Evolutionary conservation across 2,113 vertebrate genomes (phyloP).

Genomic region (Acanthisitta chloris): DNA sequence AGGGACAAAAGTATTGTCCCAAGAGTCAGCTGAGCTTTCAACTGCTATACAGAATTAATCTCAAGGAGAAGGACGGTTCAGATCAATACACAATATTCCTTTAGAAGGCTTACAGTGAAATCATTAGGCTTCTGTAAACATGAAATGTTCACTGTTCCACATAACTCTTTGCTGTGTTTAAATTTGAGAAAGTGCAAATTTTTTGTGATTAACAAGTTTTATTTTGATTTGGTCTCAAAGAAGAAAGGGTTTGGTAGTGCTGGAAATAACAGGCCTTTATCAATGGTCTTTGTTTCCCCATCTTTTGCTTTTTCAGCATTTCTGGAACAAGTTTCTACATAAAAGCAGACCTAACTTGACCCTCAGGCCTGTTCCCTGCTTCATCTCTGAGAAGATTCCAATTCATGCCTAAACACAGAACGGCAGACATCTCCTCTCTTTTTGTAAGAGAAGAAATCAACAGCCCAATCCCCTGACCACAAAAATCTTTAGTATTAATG

Average conservation of each 20-base stretch:
- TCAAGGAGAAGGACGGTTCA: conserved; percentile 25
- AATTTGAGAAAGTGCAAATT: conserved; percentile 47
- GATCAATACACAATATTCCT: conserved; percentile 16
- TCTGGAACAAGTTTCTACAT: not conserved
- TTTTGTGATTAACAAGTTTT: conserved; percentile 4
- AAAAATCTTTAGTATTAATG: not conserved
- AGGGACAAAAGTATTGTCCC: not conserved
- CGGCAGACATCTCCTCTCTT: not conserved
- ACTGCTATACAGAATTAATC: not conserved
- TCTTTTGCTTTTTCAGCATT: conserved; percentile 1
- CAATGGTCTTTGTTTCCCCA: not conserved
- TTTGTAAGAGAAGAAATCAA: not conserved
- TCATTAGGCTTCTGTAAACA: conserved; percentile 51
- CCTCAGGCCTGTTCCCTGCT: conserved; percentile 1
- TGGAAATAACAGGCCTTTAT: not conserved
- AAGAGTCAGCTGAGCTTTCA: not conserved
- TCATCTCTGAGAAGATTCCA: conserved; percentile 1
- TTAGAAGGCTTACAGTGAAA: conserved; percentile 45
- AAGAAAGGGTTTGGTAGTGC: conserved; percentile 21
- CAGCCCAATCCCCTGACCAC: not conserved
- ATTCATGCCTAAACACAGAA: not conserved
- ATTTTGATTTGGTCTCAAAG: conserved; percentile 57
- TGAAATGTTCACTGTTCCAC: conserved; percentile 21
- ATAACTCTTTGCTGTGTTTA: conserved; percentile 4
- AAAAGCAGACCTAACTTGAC: not conserved